Evolutionary conservation across 2,888 invertebrate genomes (phyloP).

Genomic region (Cryptus armator): DNA sequence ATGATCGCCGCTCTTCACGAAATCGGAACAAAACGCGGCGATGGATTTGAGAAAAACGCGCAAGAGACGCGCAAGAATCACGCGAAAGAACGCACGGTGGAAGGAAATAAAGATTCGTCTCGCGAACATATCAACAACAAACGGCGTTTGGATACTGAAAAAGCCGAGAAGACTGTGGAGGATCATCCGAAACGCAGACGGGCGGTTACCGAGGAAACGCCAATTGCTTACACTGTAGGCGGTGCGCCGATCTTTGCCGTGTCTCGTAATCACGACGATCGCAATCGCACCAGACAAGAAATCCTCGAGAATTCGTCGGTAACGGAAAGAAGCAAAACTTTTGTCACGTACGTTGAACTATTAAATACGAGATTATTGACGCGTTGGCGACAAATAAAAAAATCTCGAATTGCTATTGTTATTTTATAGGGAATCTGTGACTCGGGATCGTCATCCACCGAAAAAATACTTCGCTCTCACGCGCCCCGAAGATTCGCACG

Average conservation of each 20-base stretch:
- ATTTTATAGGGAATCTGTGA: slow-evolving; percentile 41
- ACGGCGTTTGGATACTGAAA: background rate
- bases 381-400: background rate
- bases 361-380: background rate
- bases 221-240: slow-evolving; percentile 44
- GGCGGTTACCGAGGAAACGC: slow-evolving; percentile 59
- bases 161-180: slow-evolving; percentile 7
- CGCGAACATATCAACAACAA: slow-evolving; percentile 14
- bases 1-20: slow-evolving; percentile 70
- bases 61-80: slow-evolving; percentile 46
- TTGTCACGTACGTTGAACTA: slow-evolving; percentile 49
- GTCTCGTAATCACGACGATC: slow-evolving; percentile 22
- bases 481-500: slow-evolving; percentile 42
- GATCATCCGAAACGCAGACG: slow-evolving; percentile 59
- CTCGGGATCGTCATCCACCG: slow-evolving; percentile 71
- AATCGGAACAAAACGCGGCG: slow-evolving; percentile 56
- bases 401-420: background rate
- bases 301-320: slow-evolving; percentile 2
- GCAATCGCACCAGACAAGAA: slow-evolving; percentile 57
- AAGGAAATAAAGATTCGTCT: slow-evolving; percentile 36
- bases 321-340: slow-evolving; percentile 15
- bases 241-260: slow-evolving; percentile 48
- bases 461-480: slow-evolving; percentile 74
- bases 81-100: slow-evolving; percentile 46
- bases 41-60: slow-evolving; percentile 68